A percentile compares a stretch with the other conserved stretches of the same genome.
These are phyloP conservation scores for Pipa parva DNA, from an alignment of 2,113 vertebrate species.

Conservation along the genomic window DNA sequence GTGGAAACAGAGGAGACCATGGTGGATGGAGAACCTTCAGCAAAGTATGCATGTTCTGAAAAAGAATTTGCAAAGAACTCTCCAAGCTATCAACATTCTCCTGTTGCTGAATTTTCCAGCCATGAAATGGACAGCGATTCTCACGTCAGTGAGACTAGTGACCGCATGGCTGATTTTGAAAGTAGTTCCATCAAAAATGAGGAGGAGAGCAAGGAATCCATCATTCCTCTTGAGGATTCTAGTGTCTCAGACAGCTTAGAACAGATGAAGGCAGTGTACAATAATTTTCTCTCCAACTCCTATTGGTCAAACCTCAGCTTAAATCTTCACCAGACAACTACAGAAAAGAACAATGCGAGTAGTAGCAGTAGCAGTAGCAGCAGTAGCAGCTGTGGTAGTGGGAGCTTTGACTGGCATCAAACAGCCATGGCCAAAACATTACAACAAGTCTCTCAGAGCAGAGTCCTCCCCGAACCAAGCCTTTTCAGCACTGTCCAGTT, in stretches of 20 bases:
- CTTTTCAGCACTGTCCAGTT: constrained; percentile 98
- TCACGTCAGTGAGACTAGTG: constrained; percentile 93
- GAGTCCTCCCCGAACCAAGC: constrained; percentile 79
- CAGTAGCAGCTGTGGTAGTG: constrained; percentile 90
- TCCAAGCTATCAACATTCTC: constrained; percentile 85
- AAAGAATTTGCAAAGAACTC: constrained; percentile 82
- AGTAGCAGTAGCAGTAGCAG: constrained; percentile 93
- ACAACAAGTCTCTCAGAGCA: constrained; percentile 90
- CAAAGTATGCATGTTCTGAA: constrained; percentile 84
- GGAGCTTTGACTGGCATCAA: constrained; percentile 97
- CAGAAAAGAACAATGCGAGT: constrained; percentile 80
- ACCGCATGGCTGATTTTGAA: constrained; percentile 94
- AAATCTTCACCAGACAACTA: constrained; percentile 79
- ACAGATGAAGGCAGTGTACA: constrained; percentile 98
- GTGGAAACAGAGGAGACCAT: constrained; percentile 77
- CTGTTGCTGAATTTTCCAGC: constrained; percentile 87
- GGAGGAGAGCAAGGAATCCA: constrained; percentile 84
- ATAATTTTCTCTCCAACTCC: constrained; percentile 96
- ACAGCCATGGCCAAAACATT: constrained; percentile 93
- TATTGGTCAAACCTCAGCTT: constrained; percentile 95
- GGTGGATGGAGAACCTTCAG: constrained; percentile 81
- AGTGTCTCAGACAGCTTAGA: constrained; percentile 85
- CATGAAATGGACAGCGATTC: constrained; percentile 98
- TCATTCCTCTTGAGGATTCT: constrained; percentile 70
- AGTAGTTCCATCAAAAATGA: constrained; percentile 90